Base-by-base conservation (phyloP, 1,140 invertebrate species). In the Hestina assimilis region DNA sequence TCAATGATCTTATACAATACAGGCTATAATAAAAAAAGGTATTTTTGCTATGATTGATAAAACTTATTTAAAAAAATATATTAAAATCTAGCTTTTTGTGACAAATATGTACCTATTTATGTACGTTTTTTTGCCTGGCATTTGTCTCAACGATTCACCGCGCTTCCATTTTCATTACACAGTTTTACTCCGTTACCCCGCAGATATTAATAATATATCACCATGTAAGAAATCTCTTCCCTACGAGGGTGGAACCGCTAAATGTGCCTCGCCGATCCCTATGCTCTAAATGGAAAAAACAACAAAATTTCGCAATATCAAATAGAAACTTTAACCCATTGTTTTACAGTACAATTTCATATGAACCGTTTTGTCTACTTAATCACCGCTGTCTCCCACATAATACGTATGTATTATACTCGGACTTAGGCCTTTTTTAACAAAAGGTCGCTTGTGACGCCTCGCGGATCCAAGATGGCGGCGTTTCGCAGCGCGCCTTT, bases 401-500 rank as follows among this genome's bases (percentile, higher is more conserved):
- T 82, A 83, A 83, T 83, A 83, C 69, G 68, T 85, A 85, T 75
- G 80, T 83, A 81, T 76, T 79, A 80, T 79, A 78, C 70, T 71
- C 63, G 68, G 71, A 77, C 79, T 86, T 83, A 81, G 72, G 69
- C 72, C 73, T 76, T 82, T 85, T 77, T 74, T 66, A 69, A 55
- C 63, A 76, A 78, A 83, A 83, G 70, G 62, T 69, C 66, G 75
- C 66, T 77, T 73, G 79, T 81, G 79, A 86, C 79, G 83, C 78
- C 75, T 83, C 77, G 79, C 80, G 77, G 66, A 79, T 72, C 56
- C 83, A 86, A 86, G 83, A 86, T 86, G 83, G 80, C 83, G 66
- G 64, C 63, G 53, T 70, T 71, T 73, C 68, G 56, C 68, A 64
- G 59, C 48, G 55, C 54, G 54, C 66, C 15, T 66, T 67, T 75